Conservation (phyloP, 2,113 vertebrate species). For the Atlantisia rogersi region DNA sequence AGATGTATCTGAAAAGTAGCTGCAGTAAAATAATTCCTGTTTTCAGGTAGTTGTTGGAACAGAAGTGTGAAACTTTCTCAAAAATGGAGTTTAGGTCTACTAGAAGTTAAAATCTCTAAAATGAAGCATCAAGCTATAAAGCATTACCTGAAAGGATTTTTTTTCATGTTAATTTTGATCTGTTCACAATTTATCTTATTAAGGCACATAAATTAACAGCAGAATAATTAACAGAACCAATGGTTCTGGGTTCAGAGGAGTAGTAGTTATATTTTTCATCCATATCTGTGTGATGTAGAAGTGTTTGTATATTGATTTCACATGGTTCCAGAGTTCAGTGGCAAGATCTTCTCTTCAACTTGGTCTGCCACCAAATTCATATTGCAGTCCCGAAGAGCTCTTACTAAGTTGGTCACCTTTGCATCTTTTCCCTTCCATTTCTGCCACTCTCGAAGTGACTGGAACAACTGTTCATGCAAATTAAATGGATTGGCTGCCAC, state of each 20-base stretch:
- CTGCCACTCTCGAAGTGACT: conserved; percentile 82
- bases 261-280: background rate
- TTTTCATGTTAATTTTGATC: background rate
- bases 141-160: background rate
- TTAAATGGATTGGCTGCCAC: conserved; percentile 39
- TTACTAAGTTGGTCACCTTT: conserved; percentile 64
- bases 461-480: conserved; percentile 74
- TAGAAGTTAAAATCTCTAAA: background rate
- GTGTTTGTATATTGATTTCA: background rate
- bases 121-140: background rate
- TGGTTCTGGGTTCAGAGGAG: background rate
- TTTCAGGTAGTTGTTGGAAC: background rate
- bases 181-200: background rate
- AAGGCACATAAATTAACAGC: background rate
- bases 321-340: background rate
- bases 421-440: conserved; percentile 56
- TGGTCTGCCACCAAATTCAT: conserved; percentile 84
- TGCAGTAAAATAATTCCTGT: background rate
- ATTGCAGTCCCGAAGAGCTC: conserved; percentile 73
- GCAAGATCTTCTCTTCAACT: conserved; percentile 47
- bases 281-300: background rate
- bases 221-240: background rate
- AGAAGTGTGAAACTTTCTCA: background rate
- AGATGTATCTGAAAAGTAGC: background rate
- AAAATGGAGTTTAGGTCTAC: background rate